Percentiles rank a stretch among this genome's conserved stretches.
Conservation (phyloP, 2,888 invertebrate species). For the Amphipoea oculea region DNA sequence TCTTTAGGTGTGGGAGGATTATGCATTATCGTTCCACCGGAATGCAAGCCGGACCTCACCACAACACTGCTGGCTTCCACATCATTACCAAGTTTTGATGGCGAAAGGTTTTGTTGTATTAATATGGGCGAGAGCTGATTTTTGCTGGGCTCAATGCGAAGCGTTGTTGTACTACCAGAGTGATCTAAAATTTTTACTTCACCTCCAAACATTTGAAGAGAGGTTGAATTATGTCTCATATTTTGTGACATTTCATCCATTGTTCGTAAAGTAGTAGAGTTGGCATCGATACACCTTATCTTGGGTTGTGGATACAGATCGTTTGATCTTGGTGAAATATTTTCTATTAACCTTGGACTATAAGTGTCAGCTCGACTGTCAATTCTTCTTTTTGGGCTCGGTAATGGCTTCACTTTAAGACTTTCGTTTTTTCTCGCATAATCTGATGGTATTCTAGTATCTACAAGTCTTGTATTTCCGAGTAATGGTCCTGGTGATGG, state of each 20-base stretch:
- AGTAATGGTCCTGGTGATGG: conserved; percentile 96
- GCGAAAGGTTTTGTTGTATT: conserved; percentile 87
- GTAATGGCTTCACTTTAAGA: conserved; percentile 80
- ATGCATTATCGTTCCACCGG: conserved; percentile 95
- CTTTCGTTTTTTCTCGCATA: conserved; percentile 82
- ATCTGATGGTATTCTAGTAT: conserved; percentile 88
- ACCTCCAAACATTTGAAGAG: conserved; percentile 93
- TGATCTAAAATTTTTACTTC: conserved; percentile 94
- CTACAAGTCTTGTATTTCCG: conserved; percentile 95
- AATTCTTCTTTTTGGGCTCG: conserved; percentile 85
- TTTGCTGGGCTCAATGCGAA: conserved; percentile 92
- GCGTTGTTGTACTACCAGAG: conserved; percentile 92
- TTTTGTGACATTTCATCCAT: conserved; percentile 91
- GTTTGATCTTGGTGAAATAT: conserved; percentile 82
- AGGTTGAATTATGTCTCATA: conserved; percentile 89
- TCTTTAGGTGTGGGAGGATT: conserved; percentile 90
- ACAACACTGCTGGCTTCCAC: conserved; percentile 93
- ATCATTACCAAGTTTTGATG: conserved; percentile 84
- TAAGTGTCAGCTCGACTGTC: conserved; percentile 84
- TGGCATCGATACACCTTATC: conserved; percentile 88
- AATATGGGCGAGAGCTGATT: conserved; percentile 90
- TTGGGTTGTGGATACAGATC: conserved; percentile 88
- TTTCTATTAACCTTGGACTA: conserved; percentile 85
- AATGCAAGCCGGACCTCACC: conserved; percentile 95
- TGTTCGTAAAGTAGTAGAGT: conserved; percentile 86